Percentiles rank a stretch among this genome's conserved stretches.
Conservation (phyloP, 2,113 vertebrate species). For the Pseudois nayaur region DNA sequence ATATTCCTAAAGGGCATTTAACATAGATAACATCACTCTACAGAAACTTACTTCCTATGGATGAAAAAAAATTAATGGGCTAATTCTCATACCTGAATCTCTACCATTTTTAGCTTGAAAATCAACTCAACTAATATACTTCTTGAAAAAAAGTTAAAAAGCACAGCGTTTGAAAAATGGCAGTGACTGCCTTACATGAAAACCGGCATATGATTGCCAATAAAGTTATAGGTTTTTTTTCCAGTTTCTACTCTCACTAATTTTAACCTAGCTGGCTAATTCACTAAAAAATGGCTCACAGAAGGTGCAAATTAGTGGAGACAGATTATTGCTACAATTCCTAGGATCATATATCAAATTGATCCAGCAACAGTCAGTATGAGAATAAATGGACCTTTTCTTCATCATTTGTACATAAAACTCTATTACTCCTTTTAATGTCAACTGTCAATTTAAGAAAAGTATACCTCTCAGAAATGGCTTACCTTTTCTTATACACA, state of each 20-base stretch:
- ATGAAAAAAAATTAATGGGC: background rate
- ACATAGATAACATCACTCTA: background rate
- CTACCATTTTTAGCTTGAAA: background rate
- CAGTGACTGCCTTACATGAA: background rate
- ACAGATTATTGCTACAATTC: background rate
- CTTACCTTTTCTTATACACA: background rate
- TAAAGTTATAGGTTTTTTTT: background rate
- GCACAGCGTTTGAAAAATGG: background rate
- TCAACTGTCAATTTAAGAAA: background rate
- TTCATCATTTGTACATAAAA: background rate
- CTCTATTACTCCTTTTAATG: background rate
- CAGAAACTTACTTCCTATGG: conserved; percentile 6
- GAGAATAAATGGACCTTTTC: background rate
- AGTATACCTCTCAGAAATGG: background rate
- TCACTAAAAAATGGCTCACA: background rate
- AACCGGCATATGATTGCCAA: background rate
- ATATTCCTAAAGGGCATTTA: conserved; percentile 47
- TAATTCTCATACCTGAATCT: background rate
- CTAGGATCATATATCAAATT: background rate
- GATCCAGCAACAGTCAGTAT: background rate
- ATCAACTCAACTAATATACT: background rate
- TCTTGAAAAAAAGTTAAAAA: background rate
- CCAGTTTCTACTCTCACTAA: background rate
- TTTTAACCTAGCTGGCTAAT: background rate
- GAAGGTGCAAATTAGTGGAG: background rate